Evolutionary conservation across 2,797 vertebrate genomes (phyloP).

Genomic region (Myotis myotis): DNA sequence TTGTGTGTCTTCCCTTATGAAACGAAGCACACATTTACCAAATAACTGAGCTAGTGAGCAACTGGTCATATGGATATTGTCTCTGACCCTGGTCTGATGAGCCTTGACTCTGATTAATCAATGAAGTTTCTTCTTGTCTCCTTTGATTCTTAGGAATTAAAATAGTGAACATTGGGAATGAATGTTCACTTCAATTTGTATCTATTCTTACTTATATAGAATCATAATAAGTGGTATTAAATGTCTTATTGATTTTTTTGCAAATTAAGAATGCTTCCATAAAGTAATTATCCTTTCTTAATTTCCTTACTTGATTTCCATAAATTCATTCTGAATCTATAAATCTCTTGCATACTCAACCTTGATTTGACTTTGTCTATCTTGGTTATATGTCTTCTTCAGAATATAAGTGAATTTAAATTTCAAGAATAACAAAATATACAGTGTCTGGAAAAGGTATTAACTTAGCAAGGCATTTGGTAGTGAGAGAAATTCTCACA

Average conservation of each 20-base stretch:
- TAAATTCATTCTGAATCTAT: neutral
- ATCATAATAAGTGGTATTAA: neutral
- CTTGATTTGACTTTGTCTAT: slow-evolving; percentile 7
- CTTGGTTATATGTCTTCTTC: slow-evolving; percentile 41
- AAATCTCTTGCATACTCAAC: neutral
- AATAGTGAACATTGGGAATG: neutral
- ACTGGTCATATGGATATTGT: neutral
- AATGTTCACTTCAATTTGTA: neutral
- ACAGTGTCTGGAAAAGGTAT: slow-evolving; percentile 63
- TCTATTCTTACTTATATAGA: neutral
- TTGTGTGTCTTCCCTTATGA: neutral
- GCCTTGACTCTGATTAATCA: slow-evolving; percentile 32
- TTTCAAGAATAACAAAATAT: slow-evolving; percentile 30
- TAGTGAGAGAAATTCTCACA: slow-evolving; percentile 52
- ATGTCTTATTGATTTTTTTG: neutral
- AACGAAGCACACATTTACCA: neutral
- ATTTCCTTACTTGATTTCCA: neutral
- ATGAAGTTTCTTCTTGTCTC: slow-evolving; percentile 13
- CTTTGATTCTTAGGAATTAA: neutral
- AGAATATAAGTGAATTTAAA: slow-evolving; percentile 40
- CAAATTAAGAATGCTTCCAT: neutral
- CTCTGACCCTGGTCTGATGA: neutral
- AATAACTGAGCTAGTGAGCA: neutral
- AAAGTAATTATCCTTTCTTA: neutral
- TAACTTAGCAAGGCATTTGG: slow-evolving; percentile 44